Evolutionary conservation across 1,140 invertebrate species (phyloP), one percentile per base, ranked within the genome.

Genomic region (Panagrolaimus sp.): DNA sequence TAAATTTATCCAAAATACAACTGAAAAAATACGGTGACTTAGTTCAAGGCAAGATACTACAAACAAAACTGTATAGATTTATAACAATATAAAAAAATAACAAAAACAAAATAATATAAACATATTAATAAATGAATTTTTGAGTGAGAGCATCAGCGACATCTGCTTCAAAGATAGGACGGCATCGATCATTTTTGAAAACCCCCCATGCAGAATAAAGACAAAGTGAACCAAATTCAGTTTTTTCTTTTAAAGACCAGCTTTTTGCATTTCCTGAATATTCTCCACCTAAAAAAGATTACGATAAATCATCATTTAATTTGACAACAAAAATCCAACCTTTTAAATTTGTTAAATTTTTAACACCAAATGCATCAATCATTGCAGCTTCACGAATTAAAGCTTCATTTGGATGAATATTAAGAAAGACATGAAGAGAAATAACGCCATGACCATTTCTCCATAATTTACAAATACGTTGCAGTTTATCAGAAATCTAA

Each of bases 341-440:
- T 80, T 90, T 90, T 14, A 88, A 82, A 85, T 97, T 97, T 27
- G 88, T 91, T 65, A 97, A 84, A 78, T 90, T 89, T 1, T 86
- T 78, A 11, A 91, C 70, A 62, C 85, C 89, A 43, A 96, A 80
- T 0, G 91, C 90, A 75, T 92, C 90, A 20, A 97, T 93, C 87
- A 98, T 96, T 23, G 90, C 88, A 1, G 92, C 92, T 84, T 98
- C 94, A 69, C 93, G 86, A 0, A 91, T 93, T 75, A 90, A 92
- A 2, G 94, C 93, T 84, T 97, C 94, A 0, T 89, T 91, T 0
- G 91, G 89, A 68, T 92, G 91, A 1, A 91, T 88, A 84, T 93
- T 93, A 77, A 93, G 91, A 83, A 93, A 97, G 51, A 93, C 86
- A 74, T 94, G 91, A 0, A 96, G 84, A 68, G 92, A 93, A 3